These are phyloP conservation scores for Drosophila helvetica DNA, from an alignment of 2,888 invertebrate genomes.

Conservation along the genomic window DNA sequence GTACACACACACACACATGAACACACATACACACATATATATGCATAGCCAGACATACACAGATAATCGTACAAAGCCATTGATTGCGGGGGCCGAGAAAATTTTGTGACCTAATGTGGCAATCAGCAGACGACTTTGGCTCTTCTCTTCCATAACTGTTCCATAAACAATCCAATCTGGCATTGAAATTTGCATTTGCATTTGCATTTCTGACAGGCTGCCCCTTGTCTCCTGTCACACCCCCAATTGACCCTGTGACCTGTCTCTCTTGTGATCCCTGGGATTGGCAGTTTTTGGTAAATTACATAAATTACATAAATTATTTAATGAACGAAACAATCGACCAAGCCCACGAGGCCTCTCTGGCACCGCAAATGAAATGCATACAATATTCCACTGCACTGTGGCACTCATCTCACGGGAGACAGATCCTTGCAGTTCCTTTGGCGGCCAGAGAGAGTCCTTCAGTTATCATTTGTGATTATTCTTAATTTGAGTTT, in stretches of 20 bases:
- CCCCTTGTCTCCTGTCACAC: slow-evolving; percentile 39
- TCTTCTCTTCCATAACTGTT: background rate
- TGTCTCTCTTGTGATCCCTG: slow-evolving; percentile 9
- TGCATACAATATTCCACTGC: background rate
- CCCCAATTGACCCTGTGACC: slow-evolving; percentile 7
- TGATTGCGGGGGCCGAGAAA: background rate
- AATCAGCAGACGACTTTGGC: slow-evolving; percentile 54
- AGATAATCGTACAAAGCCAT: background rate
- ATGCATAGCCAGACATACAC: slow-evolving; percentile 27
- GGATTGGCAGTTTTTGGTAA: slow-evolving; percentile 52
- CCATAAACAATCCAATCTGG: slow-evolving; percentile 36
- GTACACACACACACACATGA: slow-evolving; percentile 20
- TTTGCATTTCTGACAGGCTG: slow-evolving; percentile 64
- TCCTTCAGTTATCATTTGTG: slow-evolving; percentile 28
- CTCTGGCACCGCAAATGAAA: slow-evolving; percentile 19
- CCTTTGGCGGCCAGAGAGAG: background rate
- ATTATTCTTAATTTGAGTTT: slow-evolving; percentile 16
- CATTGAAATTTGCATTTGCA: slow-evolving; percentile 71
- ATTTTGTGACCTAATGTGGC: slow-evolving; percentile 64
- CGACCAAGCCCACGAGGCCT: background rate
- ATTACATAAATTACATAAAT: slow-evolving; percentile 72
- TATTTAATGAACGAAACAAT: slow-evolving; percentile 46
- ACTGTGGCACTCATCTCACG: background rate
- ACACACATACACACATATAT: slow-evolving; percentile 24
- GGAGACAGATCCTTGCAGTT: background rate